Percentiles rank a stretch among this genome's conserved stretches.
Evolutionary conservation across 2,113 vertebrate species (phyloP).

Genomic region (Camelus dromedarius): DNA sequence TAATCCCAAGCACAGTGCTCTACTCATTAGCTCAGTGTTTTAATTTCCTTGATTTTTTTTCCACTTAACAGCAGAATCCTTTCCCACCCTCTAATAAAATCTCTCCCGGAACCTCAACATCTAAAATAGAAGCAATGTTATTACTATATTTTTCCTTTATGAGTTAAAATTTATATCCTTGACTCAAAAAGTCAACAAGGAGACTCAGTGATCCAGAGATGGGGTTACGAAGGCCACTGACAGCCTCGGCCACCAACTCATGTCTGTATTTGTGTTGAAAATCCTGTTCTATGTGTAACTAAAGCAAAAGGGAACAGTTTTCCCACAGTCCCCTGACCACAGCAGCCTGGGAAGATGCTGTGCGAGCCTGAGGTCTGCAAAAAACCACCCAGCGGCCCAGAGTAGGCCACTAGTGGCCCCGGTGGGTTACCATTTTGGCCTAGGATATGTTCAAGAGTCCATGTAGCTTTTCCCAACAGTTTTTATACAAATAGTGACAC

Average conservation of each 20-base stretch:
- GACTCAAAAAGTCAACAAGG: not conserved
- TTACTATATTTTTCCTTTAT: not conserved
- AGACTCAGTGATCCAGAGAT: not conserved
- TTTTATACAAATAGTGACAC: not conserved
- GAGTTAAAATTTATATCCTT: not conserved
- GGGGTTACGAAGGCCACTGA: not conserved
- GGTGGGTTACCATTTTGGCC: not conserved
- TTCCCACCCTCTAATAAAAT: not conserved
- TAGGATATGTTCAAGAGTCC: not conserved
- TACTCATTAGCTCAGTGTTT: not conserved
- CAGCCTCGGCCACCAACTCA: not conserved
- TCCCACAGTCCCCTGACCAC: rapidly evolving
- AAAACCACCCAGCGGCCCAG: not conserved
- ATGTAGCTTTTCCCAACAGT: not conserved
- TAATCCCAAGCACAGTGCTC: not conserved
- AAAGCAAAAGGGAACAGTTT: not conserved
- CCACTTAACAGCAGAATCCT: not conserved
- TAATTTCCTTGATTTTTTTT: not conserved
- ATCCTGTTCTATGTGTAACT: not conserved
- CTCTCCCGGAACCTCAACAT: not conserved
- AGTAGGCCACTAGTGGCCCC: not conserved
- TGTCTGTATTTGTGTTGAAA: not conserved
- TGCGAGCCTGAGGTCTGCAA: not conserved
- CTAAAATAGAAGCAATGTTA: not conserved
- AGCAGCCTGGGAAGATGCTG: not conserved